Base-by-base conservation (phyloP, 2,888 invertebrate genomes). In the Sepiola atlantica region DNA sequence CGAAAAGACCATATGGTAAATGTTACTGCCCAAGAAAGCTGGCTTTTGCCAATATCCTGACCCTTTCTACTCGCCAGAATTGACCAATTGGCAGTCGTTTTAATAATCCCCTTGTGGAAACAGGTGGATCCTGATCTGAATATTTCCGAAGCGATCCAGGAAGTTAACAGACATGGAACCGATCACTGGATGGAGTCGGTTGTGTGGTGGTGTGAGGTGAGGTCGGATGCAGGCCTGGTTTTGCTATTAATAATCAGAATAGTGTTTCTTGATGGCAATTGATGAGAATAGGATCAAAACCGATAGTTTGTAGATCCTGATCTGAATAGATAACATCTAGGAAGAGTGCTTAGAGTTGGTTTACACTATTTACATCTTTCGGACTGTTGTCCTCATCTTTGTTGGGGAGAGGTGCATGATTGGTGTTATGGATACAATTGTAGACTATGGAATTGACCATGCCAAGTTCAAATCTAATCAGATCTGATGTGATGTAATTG, bases 131-230 rank as follows among this genome's bases (percentile, higher is more conserved):
- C 77, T 16, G 77, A 77, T 77, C n/a, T 77, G 77, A 77, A 77
- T 77, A 77, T 77, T 77, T 77, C 77, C 77, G 32, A 77, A 77
- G n/a, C n/a, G 77, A 77, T 77, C 77, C 77, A 77, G 77, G 77
- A 32, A 77, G 77, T 77, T n/a, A 77, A 77, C n/a, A n/a, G 77
- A 14, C 77, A 77, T 32, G 32, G n/a, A 18, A 45, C 45, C n/a
- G 77, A 32, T 77, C n/a, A 32, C 10, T n/a, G n/a, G 77, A 77
- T n/a, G n/a, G n/a, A n/a, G n/a, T 45, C 4, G 8, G 45, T 45
- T 45, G 45, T 45, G 45, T 2, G 45, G 45, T 45, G 45, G 45
- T 2, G 45, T 45, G 45, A 45, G 45, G 77, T n/a, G n/a, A 32
- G 77, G 16, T n/a, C n/a, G 77, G 77, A 14, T 77, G 77, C 77